A percentile compares a stretch with the other conserved stretches of the same genome.
Evolutionary conservation across 2,888 invertebrate species (phyloP).

Genomic region (Harpalus rubripes): DNA sequence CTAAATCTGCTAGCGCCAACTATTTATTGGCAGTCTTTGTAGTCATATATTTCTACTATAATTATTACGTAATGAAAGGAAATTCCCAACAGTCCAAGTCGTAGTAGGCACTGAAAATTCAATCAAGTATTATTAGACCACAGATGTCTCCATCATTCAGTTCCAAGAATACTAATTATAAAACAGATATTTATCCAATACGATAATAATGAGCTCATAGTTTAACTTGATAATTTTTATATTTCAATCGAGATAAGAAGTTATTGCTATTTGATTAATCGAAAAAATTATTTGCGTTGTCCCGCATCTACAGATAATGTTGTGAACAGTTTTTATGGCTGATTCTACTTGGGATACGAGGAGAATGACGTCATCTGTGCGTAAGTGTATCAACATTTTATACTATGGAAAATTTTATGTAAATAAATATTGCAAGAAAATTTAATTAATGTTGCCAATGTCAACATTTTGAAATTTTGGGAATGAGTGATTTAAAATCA

Average conservation of each 20-base stretch:
- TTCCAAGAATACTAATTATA: conserved; percentile 17
- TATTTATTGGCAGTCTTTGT: too few species aligned
- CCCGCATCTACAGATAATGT: background rate
- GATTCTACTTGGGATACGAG: background rate
- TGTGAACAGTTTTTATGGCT: background rate
- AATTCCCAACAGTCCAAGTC: background rate
- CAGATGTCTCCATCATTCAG: conserved; percentile 3
- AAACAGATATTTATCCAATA: background rate
- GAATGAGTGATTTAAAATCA: too few species aligned
- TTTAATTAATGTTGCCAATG: too few species aligned
- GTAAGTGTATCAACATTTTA: background rate
- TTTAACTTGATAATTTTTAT: background rate
- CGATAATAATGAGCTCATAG: background rate
- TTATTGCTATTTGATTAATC: background rate
- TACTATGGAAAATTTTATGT: background rate
- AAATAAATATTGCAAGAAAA: background rate
- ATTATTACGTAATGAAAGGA: background rate
- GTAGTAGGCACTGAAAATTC: background rate
- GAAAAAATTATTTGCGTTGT: background rate
- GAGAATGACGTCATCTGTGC: background rate
- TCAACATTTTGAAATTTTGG: too few species aligned
- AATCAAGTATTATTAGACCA: conserved; percentile 6
- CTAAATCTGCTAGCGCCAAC: too few species aligned
- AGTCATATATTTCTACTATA: background rate
- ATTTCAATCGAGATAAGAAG: background rate